These are phyloP conservation scores for Leucoraja erinaceus DNA, from an alignment of 2,113 vertebrate genomes.

Conservation along the genomic window DNA sequence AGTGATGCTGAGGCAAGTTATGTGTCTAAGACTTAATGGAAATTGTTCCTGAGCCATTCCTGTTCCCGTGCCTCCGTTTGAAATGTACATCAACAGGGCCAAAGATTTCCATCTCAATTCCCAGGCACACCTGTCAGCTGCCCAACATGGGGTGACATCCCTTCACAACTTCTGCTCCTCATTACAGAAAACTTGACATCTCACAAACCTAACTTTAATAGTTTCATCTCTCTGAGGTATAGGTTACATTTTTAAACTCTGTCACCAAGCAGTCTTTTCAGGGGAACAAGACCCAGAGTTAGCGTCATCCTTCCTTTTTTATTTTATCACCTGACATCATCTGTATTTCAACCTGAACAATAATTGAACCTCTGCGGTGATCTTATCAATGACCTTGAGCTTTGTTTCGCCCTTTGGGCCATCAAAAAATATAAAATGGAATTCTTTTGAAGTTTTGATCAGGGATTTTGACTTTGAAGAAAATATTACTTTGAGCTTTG, in stretches of 20 bases:
- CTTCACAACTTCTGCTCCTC: conserved; percentile 50
- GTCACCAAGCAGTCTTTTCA: not conserved
- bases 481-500: conserved; percentile 25
- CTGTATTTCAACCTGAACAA: not conserved
- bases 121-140: conserved; percentile 45
- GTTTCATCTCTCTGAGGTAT: conserved; percentile 22
- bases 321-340: conserved; percentile 19
- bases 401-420: not conserved
- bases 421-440: not conserved
- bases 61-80: conserved; percentile 46
- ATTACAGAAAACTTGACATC: conserved; percentile 49
- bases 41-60: conserved; percentile 57
- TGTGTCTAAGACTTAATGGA: conserved; percentile 65
- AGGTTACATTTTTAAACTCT: conserved; percentile 24
- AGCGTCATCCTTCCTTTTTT: not conserved
- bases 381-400: conserved; percentile 18
- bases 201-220: conserved; percentile 12
- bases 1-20: conserved; percentile 63
- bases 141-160: conserved; percentile 46
- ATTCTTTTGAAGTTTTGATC: not conserved
- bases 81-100: conserved; percentile 43
- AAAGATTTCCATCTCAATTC: conserved; percentile 46
- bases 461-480: conserved; percentile 26
- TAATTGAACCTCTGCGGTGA: not conserved
- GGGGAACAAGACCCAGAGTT: not conserved